Conservation (phyloP, 2,888 invertebrate species). For the Spilarctia lutea region DNA sequence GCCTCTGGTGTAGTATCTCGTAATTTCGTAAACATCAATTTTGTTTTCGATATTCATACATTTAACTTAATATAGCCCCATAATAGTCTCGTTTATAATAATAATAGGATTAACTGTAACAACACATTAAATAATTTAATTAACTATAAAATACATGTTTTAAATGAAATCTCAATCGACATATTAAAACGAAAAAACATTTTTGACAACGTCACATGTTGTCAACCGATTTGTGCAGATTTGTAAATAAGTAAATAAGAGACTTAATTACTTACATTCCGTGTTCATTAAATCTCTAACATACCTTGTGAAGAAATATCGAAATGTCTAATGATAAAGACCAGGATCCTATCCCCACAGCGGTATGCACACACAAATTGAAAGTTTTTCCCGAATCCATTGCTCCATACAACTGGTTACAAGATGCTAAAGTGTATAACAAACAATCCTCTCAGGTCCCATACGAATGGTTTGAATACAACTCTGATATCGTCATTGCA, state of each 20-base stretch:
- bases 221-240: background rate
- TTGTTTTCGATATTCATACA: too few relatives aligned
- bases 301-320: background rate
- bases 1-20: too few relatives aligned
- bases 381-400: constrained; percentile 2
- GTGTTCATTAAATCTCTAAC: background rate
- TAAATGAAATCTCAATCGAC: background rate
- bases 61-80: too few relatives aligned
- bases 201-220: background rate
- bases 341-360: background rate
- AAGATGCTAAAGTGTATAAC: constrained; percentile 64
- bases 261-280: background rate
- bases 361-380: background rate
- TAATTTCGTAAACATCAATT: too few relatives aligned
- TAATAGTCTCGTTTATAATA: too few relatives aligned
- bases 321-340: background rate
- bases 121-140: background rate
- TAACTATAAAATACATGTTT: background rate
- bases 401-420: constrained; percentile 66
- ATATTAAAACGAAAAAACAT: background rate
- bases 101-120: too few relatives aligned
- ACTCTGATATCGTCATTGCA: constrained; percentile 68
- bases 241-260: background rate
- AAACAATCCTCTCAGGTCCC: constrained; percentile 61
- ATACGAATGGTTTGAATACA: constrained; percentile 63